Percentiles rank a stretch among this genome's conserved stretches.
Conservation (phyloP, 2,888 invertebrate species). For the Pachycephus smyrnensis region DNA sequence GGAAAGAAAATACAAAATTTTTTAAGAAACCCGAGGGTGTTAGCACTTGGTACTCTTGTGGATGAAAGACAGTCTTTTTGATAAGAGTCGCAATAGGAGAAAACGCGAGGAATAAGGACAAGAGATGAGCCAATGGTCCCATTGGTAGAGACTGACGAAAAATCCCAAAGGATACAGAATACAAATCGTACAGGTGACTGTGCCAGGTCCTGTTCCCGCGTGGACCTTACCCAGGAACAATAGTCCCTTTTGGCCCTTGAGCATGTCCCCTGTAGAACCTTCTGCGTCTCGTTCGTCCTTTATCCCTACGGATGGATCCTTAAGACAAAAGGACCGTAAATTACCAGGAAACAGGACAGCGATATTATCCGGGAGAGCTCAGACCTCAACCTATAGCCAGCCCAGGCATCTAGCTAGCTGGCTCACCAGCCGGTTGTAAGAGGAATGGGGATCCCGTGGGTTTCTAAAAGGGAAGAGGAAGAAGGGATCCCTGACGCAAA, state of each 20-base stretch:
- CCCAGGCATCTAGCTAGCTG: background rate
- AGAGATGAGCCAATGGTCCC: background rate
- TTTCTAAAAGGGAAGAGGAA: background rate
- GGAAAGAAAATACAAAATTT: too few relatives aligned
- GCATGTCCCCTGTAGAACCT: background rate
- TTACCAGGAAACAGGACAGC: conserved; percentile 38
- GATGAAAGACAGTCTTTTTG: background rate
- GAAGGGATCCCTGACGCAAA: background rate
- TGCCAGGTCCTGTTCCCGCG: conserved; percentile 8
- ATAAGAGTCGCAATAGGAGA: background rate
- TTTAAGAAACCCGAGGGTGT: too few relatives aligned
- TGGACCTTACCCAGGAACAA: conserved; percentile 15
- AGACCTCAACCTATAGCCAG: background rate
- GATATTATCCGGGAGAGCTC: conserved; percentile 37
- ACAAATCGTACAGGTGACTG: conserved; percentile 9
- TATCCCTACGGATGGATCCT: conserved; percentile 33
- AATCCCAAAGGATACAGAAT: background rate
- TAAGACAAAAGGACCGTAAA: conserved; percentile 47
- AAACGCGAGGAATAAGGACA: background rate
- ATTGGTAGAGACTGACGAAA: background rate
- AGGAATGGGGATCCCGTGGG: background rate
- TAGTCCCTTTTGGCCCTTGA: conserved; percentile 19
- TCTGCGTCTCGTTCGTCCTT: conserved; percentile 16
- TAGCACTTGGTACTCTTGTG: background rate
- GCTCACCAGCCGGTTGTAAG: background rate